Conservation (phyloP, 2,113 vertebrate species). For the Neodontobutis hainanensis region DNA sequence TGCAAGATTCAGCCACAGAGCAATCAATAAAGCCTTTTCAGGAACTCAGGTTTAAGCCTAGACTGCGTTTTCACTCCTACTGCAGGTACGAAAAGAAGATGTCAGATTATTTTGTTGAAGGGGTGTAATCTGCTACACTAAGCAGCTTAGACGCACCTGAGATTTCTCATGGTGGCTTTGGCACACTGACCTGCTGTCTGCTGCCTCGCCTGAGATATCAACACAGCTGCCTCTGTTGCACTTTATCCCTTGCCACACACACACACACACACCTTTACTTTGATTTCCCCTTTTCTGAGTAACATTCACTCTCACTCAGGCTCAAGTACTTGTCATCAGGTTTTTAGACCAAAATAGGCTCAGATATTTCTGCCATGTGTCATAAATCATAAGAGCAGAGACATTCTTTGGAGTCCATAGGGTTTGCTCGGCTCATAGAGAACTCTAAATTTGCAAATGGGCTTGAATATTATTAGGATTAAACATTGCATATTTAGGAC, state of each 20-base stretch:
- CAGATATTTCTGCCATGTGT: conserved; percentile 9
- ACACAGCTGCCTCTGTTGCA: conserved; percentile 37
- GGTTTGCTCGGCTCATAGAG: too few relatives aligned
- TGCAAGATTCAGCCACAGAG: conserved; percentile 35
- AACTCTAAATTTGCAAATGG: too few relatives aligned
- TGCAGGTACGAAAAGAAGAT: conserved; percentile 49
- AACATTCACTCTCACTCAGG: conserved; percentile 16
- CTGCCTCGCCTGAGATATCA: conserved; percentile 39
- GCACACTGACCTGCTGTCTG: conserved; percentile 40
- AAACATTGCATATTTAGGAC: background rate
- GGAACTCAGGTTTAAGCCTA: conserved; percentile 23
- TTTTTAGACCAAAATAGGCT: conserved; percentile 31
- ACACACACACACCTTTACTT: conserved; percentile 37
- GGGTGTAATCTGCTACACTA: conserved; percentile 47
- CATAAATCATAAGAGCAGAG: conserved; percentile 20
- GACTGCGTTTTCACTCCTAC: conserved; percentile 29
- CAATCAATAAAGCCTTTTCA: conserved; percentile 13
- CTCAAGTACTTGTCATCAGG: conserved; percentile 32
- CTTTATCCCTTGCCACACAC: conserved; percentile 15
- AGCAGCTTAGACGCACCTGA: conserved; percentile 53
- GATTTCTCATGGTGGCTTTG: conserved; percentile 27
- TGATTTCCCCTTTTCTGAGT: conserved; percentile 20
- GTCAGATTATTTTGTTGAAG: conserved; percentile 38
- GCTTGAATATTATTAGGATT: too few relatives aligned
- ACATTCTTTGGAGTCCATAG: background rate